Evolutionary conservation across 2,888 invertebrate genomes (phyloP), one percentile per base, ranked within the genome.

Genomic region (Danaus chrysippus): DNA sequence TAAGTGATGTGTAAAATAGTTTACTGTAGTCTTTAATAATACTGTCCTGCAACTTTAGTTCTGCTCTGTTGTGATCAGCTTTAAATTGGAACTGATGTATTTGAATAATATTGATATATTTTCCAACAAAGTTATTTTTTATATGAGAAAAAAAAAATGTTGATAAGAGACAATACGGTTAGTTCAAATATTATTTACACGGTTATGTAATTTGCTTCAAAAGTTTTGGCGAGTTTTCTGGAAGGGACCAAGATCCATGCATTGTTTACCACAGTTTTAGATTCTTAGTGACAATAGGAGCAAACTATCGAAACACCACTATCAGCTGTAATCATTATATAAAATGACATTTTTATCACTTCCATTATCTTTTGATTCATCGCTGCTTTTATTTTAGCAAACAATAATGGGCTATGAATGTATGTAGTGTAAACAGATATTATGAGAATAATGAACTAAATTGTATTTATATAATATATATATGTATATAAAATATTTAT

Each of bases 51-150:
- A 85, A 90, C 83, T 86, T 90, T 81, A 83, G 86, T 89, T 91
- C 82, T 84, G 86, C 87, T 89, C 87, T 73, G 84, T 91, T 88
- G 89, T 90, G 86, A 89, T 83, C 87, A 86, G 87, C 88, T 88
- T 90, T 88, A 88, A 87, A 84, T 85, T 83, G 74, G 73, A 86
- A 88, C 87, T 86, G 83, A 79, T 87, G 76, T 87, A 84, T 84
- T 86, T 87, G 82, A 87, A 87, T 82, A 76, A 79, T 83, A 83
- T 82, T 81, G 79, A 87, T 72, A 78, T 17, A 83, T 84, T 83
- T 84, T 76, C 79, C 79, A 83, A 83, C 78, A 88, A 82, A 88
- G 79, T 90, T 90, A 90, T 91, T 91, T 89, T 68, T 89, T 88
- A 84, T 88, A 88, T 80, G 81, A 78, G 77, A 84, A 81, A 87